Conservation (phyloP, 2,888 invertebrate genomes). For the Octonoba sinensis region DNA sequence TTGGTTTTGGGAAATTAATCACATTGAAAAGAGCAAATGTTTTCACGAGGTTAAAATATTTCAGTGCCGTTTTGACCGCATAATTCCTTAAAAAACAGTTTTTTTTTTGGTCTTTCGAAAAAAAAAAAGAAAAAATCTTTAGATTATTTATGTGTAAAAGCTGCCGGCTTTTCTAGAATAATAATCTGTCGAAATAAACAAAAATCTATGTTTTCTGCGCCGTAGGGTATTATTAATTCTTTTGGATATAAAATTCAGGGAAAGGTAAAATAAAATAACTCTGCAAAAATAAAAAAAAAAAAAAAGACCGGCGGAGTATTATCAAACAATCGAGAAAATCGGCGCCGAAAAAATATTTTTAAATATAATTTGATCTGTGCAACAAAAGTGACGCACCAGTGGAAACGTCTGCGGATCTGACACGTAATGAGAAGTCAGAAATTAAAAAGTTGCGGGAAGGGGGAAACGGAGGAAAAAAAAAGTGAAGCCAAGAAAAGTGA, state of each 20-base stretch:
- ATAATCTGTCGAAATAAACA: slow-evolving; percentile 41
- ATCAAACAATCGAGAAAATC: slow-evolving; percentile 13
- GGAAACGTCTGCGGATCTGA: slow-evolving; percentile 25
- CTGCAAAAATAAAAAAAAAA: neutral
- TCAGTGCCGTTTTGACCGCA: too few relatives aligned
- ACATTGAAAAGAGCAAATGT: too few relatives aligned
- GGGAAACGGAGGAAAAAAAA: neutral
- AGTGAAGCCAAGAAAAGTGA: slow-evolving; percentile 42
- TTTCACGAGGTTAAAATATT: too few relatives aligned
- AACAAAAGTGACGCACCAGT: slow-evolving; percentile 11
- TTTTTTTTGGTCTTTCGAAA: too few relatives aligned
- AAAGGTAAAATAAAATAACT: slow-evolving; percentile 3
- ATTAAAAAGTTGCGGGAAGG: slow-evolving; percentile 13
- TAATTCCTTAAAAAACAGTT: too few relatives aligned
- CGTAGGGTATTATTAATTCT: slow-evolving; percentile 15
- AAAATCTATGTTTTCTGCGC: slow-evolving; percentile 46
- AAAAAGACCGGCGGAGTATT: slow-evolving; percentile 12
- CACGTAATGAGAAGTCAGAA: slow-evolving; percentile 47
- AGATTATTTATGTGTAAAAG: neutral
- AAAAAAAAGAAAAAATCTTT: too few relatives aligned
- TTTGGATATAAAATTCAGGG: slow-evolving; percentile 3
- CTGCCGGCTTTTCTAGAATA: slow-evolving; percentile 21
- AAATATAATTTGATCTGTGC: slow-evolving; percentile 58
- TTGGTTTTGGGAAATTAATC: too few relatives aligned
- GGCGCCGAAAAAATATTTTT: slow-evolving; percentile 22